Evolutionary conservation across 2,113 vertebrate species (phyloP), one percentile per base, ranked within the genome.

Genomic region (Epinephelus cyanopodus): DNA sequence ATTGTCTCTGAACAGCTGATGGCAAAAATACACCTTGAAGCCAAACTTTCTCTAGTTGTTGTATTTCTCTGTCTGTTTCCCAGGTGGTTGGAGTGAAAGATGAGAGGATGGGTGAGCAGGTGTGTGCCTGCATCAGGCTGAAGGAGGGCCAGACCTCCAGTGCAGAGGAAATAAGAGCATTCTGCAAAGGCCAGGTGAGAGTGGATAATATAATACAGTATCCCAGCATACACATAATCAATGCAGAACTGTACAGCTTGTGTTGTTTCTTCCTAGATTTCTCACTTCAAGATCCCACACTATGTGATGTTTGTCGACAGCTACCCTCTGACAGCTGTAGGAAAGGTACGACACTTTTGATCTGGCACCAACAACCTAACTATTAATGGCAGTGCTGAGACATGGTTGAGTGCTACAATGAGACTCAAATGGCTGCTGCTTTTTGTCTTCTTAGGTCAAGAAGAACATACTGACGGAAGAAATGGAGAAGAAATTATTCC

Each of bases 71-170:
- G 7, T 73, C 15, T 50, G 56, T 66, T 37, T 79, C 14, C 21
- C 89, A 99, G 98, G 97, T 99, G 89, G 93, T 99, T 27, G 98
- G 98, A 7, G 96, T 99, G 86, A 98, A 97, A 93, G 97, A 99
- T 67, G 42, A 76, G 0, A 89, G 96, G 77, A 92, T 99, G 95
- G 98, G 98, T 6, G 98, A 99, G 87, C 97, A 99, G 89, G 90
- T 99, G 74, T 99, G 98, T 65, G 98, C 98, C 70, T 98, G 97
- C 85, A 95, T 99, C 90, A 95, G 89, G 57, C 78, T 97, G 78
- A 95, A 89, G 78, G 72, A 85, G 23, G 97, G 96, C 47, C 93
- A 96, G 82, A 81, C 92, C 21, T 95, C 93, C 74, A 96, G 95
- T 0, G 54, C 86, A 1, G 96, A 98, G 10, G 97, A 99, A 61